Base-by-base conservation (phyloP, 2,888 invertebrate species). In the Drosophila paramelanica region DNA sequence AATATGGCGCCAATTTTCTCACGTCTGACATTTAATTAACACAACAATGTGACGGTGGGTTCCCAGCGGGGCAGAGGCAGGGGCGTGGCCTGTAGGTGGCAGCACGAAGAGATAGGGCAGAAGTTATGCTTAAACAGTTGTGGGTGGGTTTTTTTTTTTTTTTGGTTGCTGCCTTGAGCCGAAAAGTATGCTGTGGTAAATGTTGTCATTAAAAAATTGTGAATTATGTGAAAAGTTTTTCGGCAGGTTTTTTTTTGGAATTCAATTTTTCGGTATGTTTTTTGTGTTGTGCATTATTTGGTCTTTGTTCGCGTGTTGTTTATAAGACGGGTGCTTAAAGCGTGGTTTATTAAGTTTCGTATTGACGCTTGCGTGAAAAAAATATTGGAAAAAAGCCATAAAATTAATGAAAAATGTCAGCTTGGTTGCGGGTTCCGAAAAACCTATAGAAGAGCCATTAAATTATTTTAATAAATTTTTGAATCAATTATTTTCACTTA, bases 21-120 rank as follows among this genome's bases (percentile, higher is more conserved):
- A 90, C 90, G 90, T 83, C 83, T 82, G 89, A 83, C 88, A 89
- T 89, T 89, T 91, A 90, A 90, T 90, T 90, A 90, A 91, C 89
- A 87, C 86, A 86, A 89, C 83, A 84, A 84, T 83, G 88, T 74
- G 81, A 67, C 39, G 57, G 38, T n/a, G 33, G n/a, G 39, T 3
- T 3, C 11, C 20, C 14, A 17, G 13, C 14, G 20, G 14, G 3
- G 13, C 3, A 13, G 57, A 6, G n/a, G 14, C 3, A 20, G n/a
- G 3, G n/a, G 11, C 11, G n/a, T 8, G 46, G 25, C 8, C 20
- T 20, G 42, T n/a, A 27, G 14, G 10, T 25, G 1, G 39, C 36
- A 38, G 38, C 2, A 3, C n/a, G 7, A n/a, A 45, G 23, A 53
- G 53, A 43, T 27, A 25, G 31, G n/a, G 14, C 13, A 20, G 38